Percentiles rank a stretch among this genome's conserved stretches.
These are phyloP conservation scores for Trochalopteron elliotii DNA, from an alignment of 2,113 vertebrate genomes.

Conservation along the genomic window DNA sequence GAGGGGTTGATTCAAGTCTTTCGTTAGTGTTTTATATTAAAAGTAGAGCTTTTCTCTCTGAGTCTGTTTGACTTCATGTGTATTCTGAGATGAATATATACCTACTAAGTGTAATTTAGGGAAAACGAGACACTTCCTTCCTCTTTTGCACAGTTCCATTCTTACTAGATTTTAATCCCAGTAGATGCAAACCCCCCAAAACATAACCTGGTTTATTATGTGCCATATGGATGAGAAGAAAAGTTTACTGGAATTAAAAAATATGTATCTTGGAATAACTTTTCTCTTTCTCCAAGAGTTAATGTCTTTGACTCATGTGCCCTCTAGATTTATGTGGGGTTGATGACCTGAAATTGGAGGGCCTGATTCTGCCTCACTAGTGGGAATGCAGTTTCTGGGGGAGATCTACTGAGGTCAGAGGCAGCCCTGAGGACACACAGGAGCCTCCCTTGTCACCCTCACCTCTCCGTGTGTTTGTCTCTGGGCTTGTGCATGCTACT, in stretches of 20 bases:
- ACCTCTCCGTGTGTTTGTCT: neutral
- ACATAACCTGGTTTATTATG: neutral
- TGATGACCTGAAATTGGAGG: neutral
- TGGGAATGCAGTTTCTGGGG: neutral
- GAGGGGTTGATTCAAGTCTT: neutral
- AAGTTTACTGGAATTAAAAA: neutral
- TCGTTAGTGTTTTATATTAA: neutral
- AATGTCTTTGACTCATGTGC: neutral
- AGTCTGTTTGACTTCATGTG: neutral
- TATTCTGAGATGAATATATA: neutral
- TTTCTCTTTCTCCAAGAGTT: neutral
- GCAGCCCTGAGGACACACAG: neutral
- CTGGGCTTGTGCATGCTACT: neutral
- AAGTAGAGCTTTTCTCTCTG: neutral
- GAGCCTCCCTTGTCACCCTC: neutral
- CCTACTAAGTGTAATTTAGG: neutral
- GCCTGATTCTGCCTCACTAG: neutral
- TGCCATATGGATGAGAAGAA: neutral
- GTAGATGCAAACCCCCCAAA: fast-evolving
- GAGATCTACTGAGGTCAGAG: fast-evolving
- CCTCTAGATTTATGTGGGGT: neutral
- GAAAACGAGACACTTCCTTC: neutral
- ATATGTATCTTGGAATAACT: neutral
- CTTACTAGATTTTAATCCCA: neutral
- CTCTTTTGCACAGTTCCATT: neutral